Percentiles rank a stretch among this genome's conserved stretches.
These are phyloP conservation scores for Perca schrenkii DNA, from an alignment of 2,113 vertebrate genomes.

Conservation along the genomic window DNA sequence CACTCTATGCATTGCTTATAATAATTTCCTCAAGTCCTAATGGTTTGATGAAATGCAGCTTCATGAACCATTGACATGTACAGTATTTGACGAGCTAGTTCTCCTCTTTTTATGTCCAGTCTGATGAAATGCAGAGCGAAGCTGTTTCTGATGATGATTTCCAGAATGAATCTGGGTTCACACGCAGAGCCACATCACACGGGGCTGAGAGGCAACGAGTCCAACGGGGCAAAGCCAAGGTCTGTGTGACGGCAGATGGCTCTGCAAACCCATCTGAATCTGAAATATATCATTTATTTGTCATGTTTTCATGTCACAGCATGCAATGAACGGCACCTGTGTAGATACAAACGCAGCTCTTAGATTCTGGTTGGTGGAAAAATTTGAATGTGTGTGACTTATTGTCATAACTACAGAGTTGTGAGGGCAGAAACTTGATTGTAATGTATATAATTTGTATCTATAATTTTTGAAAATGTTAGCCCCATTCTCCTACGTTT, in stretches of 20 bases:
- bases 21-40: neutral
- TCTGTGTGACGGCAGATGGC: conserved; percentile 43
- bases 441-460: too few relatives aligned
- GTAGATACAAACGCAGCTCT: neutral
- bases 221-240: conserved; percentile 56
- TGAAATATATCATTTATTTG: neutral
- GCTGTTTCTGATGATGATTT: conserved; percentile 81
- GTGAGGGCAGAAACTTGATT: neutral
- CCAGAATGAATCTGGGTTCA: conserved; percentile 48
- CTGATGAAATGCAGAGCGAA: conserved; percentile 62
- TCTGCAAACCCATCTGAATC: conserved; percentile 3
- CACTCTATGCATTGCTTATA: neutral
- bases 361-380: neutral
- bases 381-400: neutral
- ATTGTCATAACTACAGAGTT: neutral
- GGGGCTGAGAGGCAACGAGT: conserved; percentile 11
- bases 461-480: neutral
- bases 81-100: neutral
- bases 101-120: conserved; percentile 59
- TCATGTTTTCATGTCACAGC: neutral
- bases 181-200: conserved; percentile 10
- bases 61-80: neutral
- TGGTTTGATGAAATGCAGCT: neutral
- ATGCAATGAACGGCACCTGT: neutral
- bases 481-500: neutral